Base-by-base conservation (phyloP, 2,797 vertebrate species). In the Lepidocolaptes lacrymiger region DNA sequence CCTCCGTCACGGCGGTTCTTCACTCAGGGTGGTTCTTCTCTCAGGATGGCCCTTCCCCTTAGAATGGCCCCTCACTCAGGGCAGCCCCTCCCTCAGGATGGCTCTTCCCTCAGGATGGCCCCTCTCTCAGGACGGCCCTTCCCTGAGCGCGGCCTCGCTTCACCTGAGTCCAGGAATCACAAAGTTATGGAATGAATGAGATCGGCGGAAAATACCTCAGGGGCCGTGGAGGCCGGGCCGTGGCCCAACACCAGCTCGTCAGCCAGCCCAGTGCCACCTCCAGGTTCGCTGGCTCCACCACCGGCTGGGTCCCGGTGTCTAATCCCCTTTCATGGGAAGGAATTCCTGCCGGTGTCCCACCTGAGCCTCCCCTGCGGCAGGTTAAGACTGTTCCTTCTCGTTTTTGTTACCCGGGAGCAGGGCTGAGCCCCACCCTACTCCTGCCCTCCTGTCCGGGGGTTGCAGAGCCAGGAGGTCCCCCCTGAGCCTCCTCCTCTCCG, bases 211-310 rank as follows among this genome's bases (percentile, higher is more conserved):
- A 7, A 8, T 11, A 0, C 5, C 1, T 5, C 1, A 12, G 14
- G 7, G 21, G 2, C 12, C 10, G 9, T 8, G 2, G 18, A 9
- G 13, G 1, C 2, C 3, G 1, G 1, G 0, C 3, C 28, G 32
- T 28, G 36, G 10, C 9, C 23, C 5, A 7, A 1, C 41, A 8
- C 3, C 26, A 5, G 2, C 30, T 10, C 11, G 22, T 41, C 62
- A 4, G 6, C 27, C 10, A 8, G 15, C 17, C 22, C 23, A 28
- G 27, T 4, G 32, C 46, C 44, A 23, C 55, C 18, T 48, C 32
- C 34, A 9, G 21, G 36, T 26, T 10, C 34, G 7, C 36, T 43
- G 48, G 24, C 27, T 49, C 22, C 62, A 24, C 54, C 55, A 9
- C 17, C 24, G 32, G 14, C 39, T 15, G 39, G 14, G 13, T 39